Evolutionary conservation across 2,113 vertebrate genomes (phyloP).

Genomic region (Camelus bactrianus): DNA sequence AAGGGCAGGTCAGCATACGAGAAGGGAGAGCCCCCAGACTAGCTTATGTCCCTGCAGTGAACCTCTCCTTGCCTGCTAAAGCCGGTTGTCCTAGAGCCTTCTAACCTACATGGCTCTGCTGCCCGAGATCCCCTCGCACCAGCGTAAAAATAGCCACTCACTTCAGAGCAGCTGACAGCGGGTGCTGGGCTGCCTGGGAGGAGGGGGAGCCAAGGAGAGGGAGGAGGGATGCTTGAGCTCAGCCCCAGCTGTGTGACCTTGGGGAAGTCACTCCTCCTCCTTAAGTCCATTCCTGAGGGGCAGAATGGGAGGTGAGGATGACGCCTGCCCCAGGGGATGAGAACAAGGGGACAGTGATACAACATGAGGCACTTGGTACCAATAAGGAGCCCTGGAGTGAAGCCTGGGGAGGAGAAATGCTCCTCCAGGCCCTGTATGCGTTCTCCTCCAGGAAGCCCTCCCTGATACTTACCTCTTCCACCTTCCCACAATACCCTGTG

Average conservation of each 20-base stretch:
- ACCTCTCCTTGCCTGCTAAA: slow-evolving; percentile 11
- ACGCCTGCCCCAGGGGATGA: neutral
- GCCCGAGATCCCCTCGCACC: slow-evolving; percentile 78
- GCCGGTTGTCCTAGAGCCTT: slow-evolving; percentile 71
- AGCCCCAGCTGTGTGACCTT: slow-evolving; percentile 76
- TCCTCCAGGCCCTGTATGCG: neutral
- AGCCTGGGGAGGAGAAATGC: neutral
- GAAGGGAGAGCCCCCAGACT: neutral
- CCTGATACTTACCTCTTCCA: neutral
- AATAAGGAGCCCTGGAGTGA: neutral
- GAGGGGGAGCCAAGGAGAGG: slow-evolving; percentile 48
- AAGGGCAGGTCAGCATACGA: neutral
- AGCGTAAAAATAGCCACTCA: slow-evolving; percentile 82
- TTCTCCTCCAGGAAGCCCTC: neutral
- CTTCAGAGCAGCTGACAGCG: slow-evolving; percentile 83
- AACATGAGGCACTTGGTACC: neutral
- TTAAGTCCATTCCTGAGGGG: neutral
- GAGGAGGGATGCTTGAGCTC: slow-evolving; percentile 54
- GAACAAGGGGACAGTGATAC: neutral
- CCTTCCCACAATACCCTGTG: neutral
- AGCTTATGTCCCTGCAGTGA: neutral
- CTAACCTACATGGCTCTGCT: slow-evolving; percentile 83
- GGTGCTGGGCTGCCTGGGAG: slow-evolving; percentile 72
- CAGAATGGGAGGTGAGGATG: neutral
- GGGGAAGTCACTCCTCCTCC: slow-evolving; percentile 68